Percentiles rank a stretch among this genome's conserved stretches.
Conservation (phyloP, 2,113 vertebrate species). For the Plecturocebus donacophilus region DNA sequence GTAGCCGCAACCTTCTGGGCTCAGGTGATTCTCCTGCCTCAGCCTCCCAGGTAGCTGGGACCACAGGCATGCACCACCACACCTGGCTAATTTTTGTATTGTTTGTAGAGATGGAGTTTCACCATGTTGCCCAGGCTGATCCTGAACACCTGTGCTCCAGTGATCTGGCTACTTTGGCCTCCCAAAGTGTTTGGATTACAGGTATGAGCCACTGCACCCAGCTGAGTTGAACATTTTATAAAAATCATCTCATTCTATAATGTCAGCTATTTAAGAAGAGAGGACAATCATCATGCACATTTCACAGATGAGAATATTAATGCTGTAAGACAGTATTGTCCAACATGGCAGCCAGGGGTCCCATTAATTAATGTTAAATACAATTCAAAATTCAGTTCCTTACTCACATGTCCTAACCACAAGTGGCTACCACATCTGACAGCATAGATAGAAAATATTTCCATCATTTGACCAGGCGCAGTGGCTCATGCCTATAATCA, state of each 20-base stretch:
- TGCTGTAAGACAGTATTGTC: accelerated
- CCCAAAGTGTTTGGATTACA: not conserved
- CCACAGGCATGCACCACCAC: not conserved
- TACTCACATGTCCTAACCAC: accelerated
- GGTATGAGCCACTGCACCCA: not conserved
- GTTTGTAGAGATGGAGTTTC: not conserved
- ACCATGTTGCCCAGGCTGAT: not conserved
- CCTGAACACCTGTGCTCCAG: not conserved
- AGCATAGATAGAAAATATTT: not conserved
- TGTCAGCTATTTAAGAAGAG: not conserved
- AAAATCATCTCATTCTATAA: not conserved
- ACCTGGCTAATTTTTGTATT: not conserved
- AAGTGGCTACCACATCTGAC: accelerated
- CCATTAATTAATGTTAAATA: not conserved
- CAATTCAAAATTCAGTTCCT: not conserved
- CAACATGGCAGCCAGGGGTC: not conserved
- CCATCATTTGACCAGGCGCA: too few relatives aligned
- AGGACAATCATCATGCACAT: not conserved
- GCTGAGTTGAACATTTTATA: not conserved
- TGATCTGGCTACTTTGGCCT: not conserved
- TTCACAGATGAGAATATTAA: not conserved
- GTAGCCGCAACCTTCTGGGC: not conserved
- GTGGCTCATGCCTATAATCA: too few relatives aligned
- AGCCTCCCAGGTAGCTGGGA: not conserved
- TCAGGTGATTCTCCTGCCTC: not conserved